Evolutionary conservation across 2,888 invertebrate species (phyloP), one percentile per base, ranked within the genome.

Genomic region (Drosophila aldrichi): DNA sequence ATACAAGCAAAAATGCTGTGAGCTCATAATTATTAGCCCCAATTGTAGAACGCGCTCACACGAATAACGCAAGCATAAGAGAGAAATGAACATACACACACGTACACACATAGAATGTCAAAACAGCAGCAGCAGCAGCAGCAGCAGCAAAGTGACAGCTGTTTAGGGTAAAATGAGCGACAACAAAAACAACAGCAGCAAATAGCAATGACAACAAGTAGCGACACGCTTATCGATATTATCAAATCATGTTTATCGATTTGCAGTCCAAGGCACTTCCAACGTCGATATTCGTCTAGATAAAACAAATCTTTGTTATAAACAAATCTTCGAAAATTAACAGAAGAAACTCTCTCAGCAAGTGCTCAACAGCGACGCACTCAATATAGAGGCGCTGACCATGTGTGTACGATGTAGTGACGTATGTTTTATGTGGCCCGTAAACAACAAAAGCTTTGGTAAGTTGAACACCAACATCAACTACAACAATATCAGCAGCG

Each of bases 71-170:
- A 18, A 54, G 36, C 29, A 38, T 46, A 40, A 67, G 62, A 22
- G 41, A 25, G 41, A 22, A 25, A 64, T 10, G 25, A 16, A 14
- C 5, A 40, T 32, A 32, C 10, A 49, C 12, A 49, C 10, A 34
- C 61, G 65, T 56, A 52, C 55, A 54, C 54, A 25, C 22, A 46
- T 22, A 57, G 49, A 63, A 57, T 67, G 62, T 66, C 55, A 79
- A 60, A 62, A 29, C 29, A 29, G 29, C 29, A 29, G 25, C 25
- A 62, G 61, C 64, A 64, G 65, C n/a, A 25, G 51, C 61, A 69
- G 65, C 62, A 62, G 61, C 64, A 64, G 65, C 64, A 70, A 70
- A 78, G 65, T 89, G 88, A 86, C 86, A 86, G 86, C 86, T 86
- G 86, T 86, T 86, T 82, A 82, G 72, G 86, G 71, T 79, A 85